A percentile compares a stretch with the other conserved stretches of the same genome.
phyloP scores from a whole-genome alignment of 1,140 invertebrate species.

The Coboldia fuscipes region DNA sequence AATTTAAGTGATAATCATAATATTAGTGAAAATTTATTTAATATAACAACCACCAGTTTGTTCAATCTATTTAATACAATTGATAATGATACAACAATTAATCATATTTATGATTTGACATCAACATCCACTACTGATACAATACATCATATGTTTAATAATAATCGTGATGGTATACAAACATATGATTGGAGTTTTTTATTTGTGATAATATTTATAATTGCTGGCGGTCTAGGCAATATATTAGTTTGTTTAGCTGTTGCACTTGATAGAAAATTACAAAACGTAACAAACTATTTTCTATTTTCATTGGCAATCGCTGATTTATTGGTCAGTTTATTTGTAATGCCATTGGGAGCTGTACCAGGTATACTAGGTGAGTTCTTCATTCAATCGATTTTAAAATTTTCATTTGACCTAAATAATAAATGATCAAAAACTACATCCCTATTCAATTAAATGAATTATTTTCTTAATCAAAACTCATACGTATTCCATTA shows the following conservation, averaged over 20 bases:
- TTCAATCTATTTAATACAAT: too few relatives aligned
- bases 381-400: too few relatives aligned
- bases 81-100: too few relatives aligned
- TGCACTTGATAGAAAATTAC: slow-evolving; percentile 57
- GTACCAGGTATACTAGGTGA: slow-evolving; percentile 69
- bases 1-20: not conserved
- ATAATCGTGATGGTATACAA: slow-evolving; percentile 7
- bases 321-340: slow-evolving; percentile 73
- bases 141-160: not conserved
- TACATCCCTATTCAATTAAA: not conserved
- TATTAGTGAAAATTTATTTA: not conserved
- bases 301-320: slow-evolving; percentile 80
- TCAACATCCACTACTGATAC: slow-evolving; percentile 4
- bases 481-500: too few relatives aligned
- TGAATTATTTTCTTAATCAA: not conserved
- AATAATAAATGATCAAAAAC: not conserved
- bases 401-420: not conserved
- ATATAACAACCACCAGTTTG: too few relatives aligned
- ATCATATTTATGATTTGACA: not conserved
- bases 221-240: slow-evolving; percentile 75
- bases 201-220: slow-evolving; percentile 58
- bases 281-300: slow-evolving; percentile 91
- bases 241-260: slow-evolving; percentile 80
- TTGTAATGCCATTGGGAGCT: slow-evolving; percentile 78
- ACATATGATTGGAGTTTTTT: slow-evolving; percentile 55